Evolutionary conservation across 2,113 vertebrate genomes (phyloP).

Genomic region (Campylorhamphus procurvoides): DNA sequence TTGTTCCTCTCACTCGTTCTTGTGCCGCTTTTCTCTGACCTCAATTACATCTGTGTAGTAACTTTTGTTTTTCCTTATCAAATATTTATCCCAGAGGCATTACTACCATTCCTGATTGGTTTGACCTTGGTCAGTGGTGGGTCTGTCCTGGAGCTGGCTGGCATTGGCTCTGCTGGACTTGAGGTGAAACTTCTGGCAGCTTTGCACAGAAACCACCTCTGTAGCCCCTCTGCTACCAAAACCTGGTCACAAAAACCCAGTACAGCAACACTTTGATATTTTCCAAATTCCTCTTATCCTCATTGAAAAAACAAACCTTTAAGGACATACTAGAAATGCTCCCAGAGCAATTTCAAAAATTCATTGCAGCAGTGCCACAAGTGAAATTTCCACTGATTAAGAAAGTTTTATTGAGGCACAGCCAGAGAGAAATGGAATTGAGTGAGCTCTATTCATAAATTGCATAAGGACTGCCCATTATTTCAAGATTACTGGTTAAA

Average conservation of each 20-base stretch:
- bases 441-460: slow-evolving; percentile 36
- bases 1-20: background rate
- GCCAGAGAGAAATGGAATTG: slow-evolving; percentile 32
- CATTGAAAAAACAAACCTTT: background rate
- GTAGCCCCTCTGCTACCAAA: background rate
- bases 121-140: no score
- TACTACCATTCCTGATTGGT: no score
- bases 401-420: slow-evolving; percentile 37
- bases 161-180: background rate
- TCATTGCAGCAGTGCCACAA: background rate
- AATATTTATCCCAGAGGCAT: no score
- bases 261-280: background rate
- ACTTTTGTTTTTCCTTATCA: no score
- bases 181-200: background rate
- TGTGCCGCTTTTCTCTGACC: background rate
- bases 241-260: background rate
- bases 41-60: no score
- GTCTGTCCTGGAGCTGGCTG: background rate
- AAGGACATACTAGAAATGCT: background rate
- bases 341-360: background rate
- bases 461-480: background rate
- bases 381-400: slow-evolving; percentile 43
- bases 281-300: background rate
- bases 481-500: slow-evolving; percentile 46
- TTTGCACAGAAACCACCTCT: background rate